Conservation (phyloP, 92 coral and sea anemone species). For the Porites rus region DNA sequence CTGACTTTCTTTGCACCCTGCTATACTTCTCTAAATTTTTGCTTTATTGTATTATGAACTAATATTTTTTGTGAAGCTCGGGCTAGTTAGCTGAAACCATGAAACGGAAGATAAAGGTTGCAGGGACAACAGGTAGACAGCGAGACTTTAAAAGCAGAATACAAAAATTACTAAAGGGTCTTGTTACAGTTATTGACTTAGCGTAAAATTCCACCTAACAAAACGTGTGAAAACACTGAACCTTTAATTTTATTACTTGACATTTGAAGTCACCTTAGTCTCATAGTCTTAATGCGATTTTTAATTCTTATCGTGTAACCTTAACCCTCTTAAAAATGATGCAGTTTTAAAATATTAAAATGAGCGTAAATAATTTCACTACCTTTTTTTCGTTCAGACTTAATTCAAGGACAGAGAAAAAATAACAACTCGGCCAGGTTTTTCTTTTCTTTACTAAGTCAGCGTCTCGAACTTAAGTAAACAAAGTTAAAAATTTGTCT, state of each 20-base stretch:
- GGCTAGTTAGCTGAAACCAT: conserved; percentile 12
- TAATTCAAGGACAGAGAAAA: conserved; percentile 31
- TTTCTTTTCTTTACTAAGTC: conserved; percentile 28
- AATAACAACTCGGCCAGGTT: conserved; percentile 28
- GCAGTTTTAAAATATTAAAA: neutral
- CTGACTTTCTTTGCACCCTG: no score
- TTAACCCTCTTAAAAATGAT: conserved; percentile 3
- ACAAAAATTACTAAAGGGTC: conserved; percentile 28
- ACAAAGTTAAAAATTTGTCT: conserved; percentile 61
- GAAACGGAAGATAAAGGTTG: conserved; percentile 15
- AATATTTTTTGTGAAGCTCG: neutral
- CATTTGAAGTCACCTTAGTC: conserved; percentile 14
- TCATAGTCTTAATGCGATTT: neutral
- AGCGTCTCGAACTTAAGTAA: conserved; percentile 62
- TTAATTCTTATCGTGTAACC: neutral
- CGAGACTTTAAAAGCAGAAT: conserved; percentile 27
- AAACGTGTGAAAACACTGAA: conserved; percentile 40
- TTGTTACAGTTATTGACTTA: conserved; percentile 52
- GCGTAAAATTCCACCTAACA: conserved; percentile 44
- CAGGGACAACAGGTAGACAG: conserved; percentile 10
- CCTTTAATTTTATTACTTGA: conserved; percentile 34
- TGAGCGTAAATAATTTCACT: conserved; percentile 13
- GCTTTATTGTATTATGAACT: no score
- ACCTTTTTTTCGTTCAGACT: neutral
- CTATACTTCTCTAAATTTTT: no score